phyloP scores from a whole-genome alignment of 1,140 invertebrate genomes.

The Drosophila eugracilis region DNA sequence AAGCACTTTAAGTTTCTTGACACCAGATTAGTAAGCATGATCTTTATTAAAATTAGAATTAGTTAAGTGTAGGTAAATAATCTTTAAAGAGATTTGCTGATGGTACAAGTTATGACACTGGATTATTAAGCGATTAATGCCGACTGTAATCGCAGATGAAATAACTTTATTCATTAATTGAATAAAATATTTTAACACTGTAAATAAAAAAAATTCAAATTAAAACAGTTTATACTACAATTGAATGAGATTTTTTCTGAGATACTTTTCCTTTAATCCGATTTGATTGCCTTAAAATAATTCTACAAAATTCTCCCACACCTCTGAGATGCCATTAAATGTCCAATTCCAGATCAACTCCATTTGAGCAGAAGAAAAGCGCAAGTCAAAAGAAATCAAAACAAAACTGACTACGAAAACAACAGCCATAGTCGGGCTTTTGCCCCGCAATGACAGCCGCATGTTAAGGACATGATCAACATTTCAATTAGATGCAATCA shows the following conservation, averaged over 20 bases:
- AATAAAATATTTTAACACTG: too few relatives aligned
- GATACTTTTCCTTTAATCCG: background rate
- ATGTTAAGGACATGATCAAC: slow-evolving; percentile 81
- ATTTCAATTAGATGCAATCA: slow-evolving; percentile 80
- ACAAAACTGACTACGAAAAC: slow-evolving; percentile 23
- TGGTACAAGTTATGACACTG: too few relatives aligned
- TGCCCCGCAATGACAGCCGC: slow-evolving; percentile 43
- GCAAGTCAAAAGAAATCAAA: slow-evolving; percentile 37
- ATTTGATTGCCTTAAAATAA: background rate
- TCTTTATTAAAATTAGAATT: background rate
- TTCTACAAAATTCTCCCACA: slow-evolving; percentile 20
- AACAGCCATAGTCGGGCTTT: slow-evolving; percentile 20
- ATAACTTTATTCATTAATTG: background rate
- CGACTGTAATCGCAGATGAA: too few relatives aligned
- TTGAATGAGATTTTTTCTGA: background rate
- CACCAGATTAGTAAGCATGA: slow-evolving; percentile 5
- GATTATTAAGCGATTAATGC: too few relatives aligned
- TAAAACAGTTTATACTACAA: background rate
- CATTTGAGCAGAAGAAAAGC: slow-evolving; percentile 39
- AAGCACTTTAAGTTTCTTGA: slow-evolving; percentile 8
- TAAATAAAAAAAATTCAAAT: background rate
- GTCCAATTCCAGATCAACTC: background rate
- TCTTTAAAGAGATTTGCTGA: too few relatives aligned
- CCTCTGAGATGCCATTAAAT: background rate
- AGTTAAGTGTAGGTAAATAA: too few relatives aligned